These are phyloP conservation scores for Trachelipus rathkii DNA, from an alignment of 1,140 invertebrate species.

Conservation along the genomic window DNA sequence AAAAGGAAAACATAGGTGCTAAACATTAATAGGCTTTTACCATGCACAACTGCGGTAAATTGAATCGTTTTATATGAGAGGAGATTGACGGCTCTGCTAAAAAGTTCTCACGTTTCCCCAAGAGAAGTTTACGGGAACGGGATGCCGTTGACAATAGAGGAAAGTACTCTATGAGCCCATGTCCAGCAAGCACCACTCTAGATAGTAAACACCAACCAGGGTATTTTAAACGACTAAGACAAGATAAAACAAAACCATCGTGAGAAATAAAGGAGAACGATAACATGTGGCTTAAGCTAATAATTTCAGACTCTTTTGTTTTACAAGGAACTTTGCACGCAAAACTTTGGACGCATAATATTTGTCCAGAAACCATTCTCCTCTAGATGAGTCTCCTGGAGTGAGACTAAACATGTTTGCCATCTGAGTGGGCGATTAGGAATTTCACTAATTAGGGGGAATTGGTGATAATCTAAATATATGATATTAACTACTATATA, in stretches of 20 bases:
- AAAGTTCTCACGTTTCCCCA: background rate
- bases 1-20: background rate
- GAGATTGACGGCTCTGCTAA: slow-evolving; percentile 9
- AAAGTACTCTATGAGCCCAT: slow-evolving; percentile 29
- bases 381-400: slow-evolving; percentile 23
- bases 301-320: background rate
- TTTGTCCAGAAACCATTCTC: slow-evolving; percentile 26
- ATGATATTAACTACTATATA: no score
- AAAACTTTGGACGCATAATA: slow-evolving; percentile 17
- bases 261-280: slow-evolving; percentile 32
- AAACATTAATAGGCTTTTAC: slow-evolving; percentile 11
- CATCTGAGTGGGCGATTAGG: slow-evolving; percentile 18
- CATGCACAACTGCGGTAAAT: slow-evolving; percentile 23
- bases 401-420: slow-evolving; percentile 10
- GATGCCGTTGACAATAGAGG: slow-evolving; percentile 17
- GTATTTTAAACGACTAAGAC: slow-evolving; percentile 14
- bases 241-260: slow-evolving; percentile 20
- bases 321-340: slow-evolving; percentile 13
- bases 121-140: slow-evolving; percentile 22
- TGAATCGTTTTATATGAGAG: slow-evolving; percentile 27
- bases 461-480: no score
- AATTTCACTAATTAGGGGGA: background rate
- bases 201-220: slow-evolving; percentile 30
- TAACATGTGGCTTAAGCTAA: background rate
- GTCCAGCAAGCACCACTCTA: slow-evolving; percentile 33